These are phyloP conservation scores for Pseudolycoriella hygida DNA, from an alignment of 2,888 invertebrate genomes.

Conservation along the genomic window DNA sequence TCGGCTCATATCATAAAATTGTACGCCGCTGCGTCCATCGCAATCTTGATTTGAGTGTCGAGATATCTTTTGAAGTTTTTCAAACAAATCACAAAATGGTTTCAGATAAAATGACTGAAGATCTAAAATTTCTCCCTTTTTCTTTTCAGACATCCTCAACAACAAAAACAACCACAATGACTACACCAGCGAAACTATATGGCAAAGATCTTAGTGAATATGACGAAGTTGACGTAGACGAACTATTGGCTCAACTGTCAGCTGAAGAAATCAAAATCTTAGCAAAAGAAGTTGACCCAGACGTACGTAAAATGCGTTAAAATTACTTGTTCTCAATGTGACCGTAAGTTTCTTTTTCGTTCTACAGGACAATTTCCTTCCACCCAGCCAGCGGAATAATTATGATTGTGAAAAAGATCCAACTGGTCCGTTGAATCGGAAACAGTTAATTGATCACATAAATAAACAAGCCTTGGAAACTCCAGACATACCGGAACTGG, in stretches of 20 bases:
- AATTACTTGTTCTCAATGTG: conserved; percentile 5
- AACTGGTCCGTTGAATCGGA: conserved; percentile 90
- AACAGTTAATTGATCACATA: conserved; percentile 88
- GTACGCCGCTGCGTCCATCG: too few relatives aligned
- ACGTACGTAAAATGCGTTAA: conserved; percentile 50
- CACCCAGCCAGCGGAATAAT: conserved; percentile 87
- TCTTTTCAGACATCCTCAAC: conserved; percentile 69
- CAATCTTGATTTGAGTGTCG: too few relatives aligned
- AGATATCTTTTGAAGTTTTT: too few relatives aligned
- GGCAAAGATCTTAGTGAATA: conserved; percentile 80
- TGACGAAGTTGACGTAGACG: conserved; percentile 93
- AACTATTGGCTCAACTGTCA: conserved; percentile 78
- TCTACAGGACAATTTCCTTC: conserved; percentile 86
- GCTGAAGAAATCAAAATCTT: conserved; percentile 92
- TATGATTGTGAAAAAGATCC: conserved; percentile 91
- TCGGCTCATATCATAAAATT: too few relatives aligned
- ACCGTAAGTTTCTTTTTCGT: conserved; percentile 6
- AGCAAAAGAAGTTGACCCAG: conserved; percentile 98
- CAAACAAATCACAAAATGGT: too few relatives aligned
- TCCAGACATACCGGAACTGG: conserved; percentile 89
- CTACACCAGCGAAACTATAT: conserved; percentile 75
- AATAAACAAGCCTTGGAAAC: conserved; percentile 97
- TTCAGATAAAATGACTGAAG: too few relatives aligned
- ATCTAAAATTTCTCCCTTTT: conserved; percentile 6
- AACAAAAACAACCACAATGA: conserved; percentile 77